phyloP scores from a whole-genome alignment of 2,113 vertebrate species.

The Chaetorhynchus papuensis region DNA sequence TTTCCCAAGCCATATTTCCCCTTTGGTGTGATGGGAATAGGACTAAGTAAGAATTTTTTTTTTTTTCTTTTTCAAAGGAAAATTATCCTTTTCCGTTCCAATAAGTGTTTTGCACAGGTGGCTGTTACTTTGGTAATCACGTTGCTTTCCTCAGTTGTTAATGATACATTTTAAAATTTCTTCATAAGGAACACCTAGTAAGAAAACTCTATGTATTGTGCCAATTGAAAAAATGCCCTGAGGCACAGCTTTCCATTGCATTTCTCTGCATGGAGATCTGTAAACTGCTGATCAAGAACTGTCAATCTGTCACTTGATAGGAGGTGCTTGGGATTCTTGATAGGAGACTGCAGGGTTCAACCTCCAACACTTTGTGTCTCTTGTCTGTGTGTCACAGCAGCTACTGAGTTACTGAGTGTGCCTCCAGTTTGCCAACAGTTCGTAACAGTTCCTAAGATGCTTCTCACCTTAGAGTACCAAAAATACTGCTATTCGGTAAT shows the following conservation, averaged over 20 bases:
- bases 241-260: not conserved
- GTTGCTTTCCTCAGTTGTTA: not conserved
- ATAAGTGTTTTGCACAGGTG: not conserved
- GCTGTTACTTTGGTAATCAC: not conserved
- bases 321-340: not conserved
- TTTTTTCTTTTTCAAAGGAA: not conserved
- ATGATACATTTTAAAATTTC: not conserved
- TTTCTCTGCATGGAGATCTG: not conserved
- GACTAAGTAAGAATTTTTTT: not conserved
- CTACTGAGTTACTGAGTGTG: not conserved
- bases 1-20: not conserved
- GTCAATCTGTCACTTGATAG: not conserved
- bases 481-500: not conserved
- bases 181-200: not conserved
- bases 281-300: not conserved
- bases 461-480: not conserved
- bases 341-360: not conserved
- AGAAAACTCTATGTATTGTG: not conserved
- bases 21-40: not conserved
- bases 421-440: not conserved
- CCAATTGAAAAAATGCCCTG: not conserved
- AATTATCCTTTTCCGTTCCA: not conserved
- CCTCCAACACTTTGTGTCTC: not conserved
- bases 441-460: not conserved
- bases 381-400: not conserved